phyloP scores from a whole-genome alignment of 2,888 invertebrate species.

The Macropis europaea region DNA sequence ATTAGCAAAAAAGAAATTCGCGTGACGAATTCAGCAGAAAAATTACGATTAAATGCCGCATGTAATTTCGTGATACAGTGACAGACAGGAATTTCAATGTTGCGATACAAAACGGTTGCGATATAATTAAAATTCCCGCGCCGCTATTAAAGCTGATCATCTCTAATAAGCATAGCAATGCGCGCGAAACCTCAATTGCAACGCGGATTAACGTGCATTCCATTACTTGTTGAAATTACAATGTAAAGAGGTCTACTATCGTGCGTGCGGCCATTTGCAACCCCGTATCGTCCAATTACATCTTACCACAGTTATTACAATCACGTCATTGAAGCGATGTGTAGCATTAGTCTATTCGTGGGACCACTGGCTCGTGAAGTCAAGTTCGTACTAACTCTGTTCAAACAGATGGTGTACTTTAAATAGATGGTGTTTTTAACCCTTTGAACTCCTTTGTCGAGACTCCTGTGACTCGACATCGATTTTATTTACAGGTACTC shows the following conservation, averaged over 20 bases:
- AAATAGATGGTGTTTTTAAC: no score
- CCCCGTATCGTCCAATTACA: conserved; percentile 30
- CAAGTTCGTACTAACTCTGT: no score
- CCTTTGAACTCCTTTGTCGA: no score
- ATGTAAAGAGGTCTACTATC: conserved; percentile 24
- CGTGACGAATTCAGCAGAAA: background rate
- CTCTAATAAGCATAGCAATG: conserved; percentile 28
- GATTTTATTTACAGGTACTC: no score
- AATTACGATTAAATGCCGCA: background rate
- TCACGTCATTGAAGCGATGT: background rate
- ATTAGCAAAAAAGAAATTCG: no score
- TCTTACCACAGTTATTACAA: conserved; percentile 36
- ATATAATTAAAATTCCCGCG: conserved; percentile 40
- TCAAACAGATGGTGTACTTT: no score
- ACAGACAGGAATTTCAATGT: conserved; percentile 1
- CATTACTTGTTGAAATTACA: conserved; percentile 33
- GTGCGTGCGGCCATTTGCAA: conserved; percentile 12
- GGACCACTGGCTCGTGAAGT: background rate
- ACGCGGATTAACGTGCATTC: conserved; percentile 26
- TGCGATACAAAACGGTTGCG: conserved; percentile 9
- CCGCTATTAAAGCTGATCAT: conserved; percentile 43
- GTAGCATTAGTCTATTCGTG: background rate
- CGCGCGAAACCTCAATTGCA: conserved; percentile 36
- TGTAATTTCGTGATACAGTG: background rate
- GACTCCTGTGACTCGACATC: no score